These are phyloP conservation scores for Amphiprion clarkii DNA, from an alignment of 2,797 vertebrate genomes.

Conservation along the genomic window DNA sequence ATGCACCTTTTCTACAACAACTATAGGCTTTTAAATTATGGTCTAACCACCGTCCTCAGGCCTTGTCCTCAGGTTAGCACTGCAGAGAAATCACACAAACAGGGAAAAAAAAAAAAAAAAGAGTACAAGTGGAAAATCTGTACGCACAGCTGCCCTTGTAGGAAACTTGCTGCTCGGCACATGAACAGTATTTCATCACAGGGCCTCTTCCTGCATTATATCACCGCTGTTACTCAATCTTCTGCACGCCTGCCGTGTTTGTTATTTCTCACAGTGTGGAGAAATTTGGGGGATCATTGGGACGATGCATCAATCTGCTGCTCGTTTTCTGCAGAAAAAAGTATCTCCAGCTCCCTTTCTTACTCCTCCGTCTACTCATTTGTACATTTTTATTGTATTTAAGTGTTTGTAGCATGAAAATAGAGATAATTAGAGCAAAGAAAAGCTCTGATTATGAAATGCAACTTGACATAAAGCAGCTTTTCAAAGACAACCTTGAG, in stretches of 20 bases:
- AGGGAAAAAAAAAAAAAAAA: background rate
- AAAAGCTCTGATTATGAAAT: too few relatives aligned
- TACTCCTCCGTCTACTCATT: too few relatives aligned
- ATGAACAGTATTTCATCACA: conserved; percentile 36
- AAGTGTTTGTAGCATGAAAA: too few relatives aligned
- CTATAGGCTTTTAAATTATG: conserved; percentile 19
- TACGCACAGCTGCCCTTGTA: conserved; percentile 9
- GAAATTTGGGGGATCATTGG: conserved; percentile 23
- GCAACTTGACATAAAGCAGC: too few relatives aligned
- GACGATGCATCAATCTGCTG: background rate
- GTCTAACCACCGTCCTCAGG: conserved; percentile 42
- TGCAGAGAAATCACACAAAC: conserved; percentile 9
- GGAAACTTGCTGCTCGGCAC: conserved; percentile 39
- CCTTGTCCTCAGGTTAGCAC: conserved; percentile 37
- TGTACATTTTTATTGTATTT: too few relatives aligned
- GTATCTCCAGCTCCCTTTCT: too few relatives aligned
- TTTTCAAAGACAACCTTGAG: too few relatives aligned
- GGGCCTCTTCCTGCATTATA: conserved; percentile 58
- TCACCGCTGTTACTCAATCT: conserved; percentile 51
- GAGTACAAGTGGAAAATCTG: conserved; percentile 18
- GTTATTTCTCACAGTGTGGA: conserved; percentile 35
- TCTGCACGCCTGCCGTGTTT: conserved; percentile 21
- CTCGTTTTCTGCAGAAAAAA: background rate
- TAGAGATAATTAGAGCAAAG: too few relatives aligned
- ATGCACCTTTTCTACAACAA: background rate